Evolutionary conservation across 1,140 invertebrate genomes (phyloP), one percentile per base, ranked within the genome.

Genomic region (Linepithema humile): DNA sequence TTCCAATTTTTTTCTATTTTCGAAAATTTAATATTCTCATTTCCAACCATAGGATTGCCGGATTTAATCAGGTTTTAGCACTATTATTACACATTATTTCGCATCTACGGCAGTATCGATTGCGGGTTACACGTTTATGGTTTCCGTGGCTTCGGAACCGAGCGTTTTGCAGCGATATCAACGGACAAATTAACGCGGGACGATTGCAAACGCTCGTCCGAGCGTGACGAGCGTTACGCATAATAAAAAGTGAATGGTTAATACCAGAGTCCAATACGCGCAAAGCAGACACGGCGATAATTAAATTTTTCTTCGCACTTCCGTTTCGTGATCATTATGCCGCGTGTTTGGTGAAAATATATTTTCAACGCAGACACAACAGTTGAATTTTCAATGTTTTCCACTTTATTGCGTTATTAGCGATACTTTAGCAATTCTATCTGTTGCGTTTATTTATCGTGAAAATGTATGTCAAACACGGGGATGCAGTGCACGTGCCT

Each of bases 201-300:
- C 10, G 20, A n/a, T 9, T 35, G 29, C 23, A 40, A 15, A 10
- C 40, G 45, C 7, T 62, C 53, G 35, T 23, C 64, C 38, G 78
- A 55, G 55, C 78, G 77, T 83, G 32, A 69, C 84, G 64, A 87
- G 40, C n/a, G 64, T 70, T 12, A 73, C 45, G 55, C 35, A 45
- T 83, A 86, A 86, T 87, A 72, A 86, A 87, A 87, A 70, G 75
- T 75, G 85, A 86, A 83, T 69, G 78, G 85, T 20, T 57, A 65
- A 70, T 59, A 26, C 0, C 48, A 23, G 26, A 57, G 45, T 6
- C 26, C 38, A 57, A 72, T n/a, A 48, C 43, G 20, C 15, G 20
- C 53, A 55, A 43, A 70, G 35, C 64, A 40, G 64, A 70, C 69
- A 80, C 32, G 48, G n/a, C 64, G 64, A 70, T 80, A 80, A 80